A percentile compares a stretch with the other conserved stretches of the same genome.
phyloP scores from a whole-genome alignment of 2,797 vertebrate species.

The Anguilla marmorata region DNA sequence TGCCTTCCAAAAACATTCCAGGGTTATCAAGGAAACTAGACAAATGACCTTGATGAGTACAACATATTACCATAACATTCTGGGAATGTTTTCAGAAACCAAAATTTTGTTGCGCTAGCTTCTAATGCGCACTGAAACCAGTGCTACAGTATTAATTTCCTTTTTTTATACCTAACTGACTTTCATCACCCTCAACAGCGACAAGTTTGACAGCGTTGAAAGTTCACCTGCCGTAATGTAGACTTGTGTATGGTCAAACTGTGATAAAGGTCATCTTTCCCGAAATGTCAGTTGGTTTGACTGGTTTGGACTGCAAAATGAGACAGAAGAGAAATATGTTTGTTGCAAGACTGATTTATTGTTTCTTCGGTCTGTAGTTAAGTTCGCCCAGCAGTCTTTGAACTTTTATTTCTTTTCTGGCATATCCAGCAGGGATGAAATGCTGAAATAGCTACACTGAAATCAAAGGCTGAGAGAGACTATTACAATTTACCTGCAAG shows the following conservation, averaged over 20 bases:
- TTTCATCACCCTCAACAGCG: background rate
- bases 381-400: background rate
- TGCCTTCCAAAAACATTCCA: background rate
- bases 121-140: background rate
- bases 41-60: background rate
- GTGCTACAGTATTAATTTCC: background rate
- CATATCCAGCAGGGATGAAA: background rate
- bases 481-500: background rate
- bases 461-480: background rate
- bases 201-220: background rate
- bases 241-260: background rate
- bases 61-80: background rate
- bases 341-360: background rate
- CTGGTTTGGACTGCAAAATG: background rate
- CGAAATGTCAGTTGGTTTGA: background rate
- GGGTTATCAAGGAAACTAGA: background rate
- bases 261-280: conserved; percentile 6
- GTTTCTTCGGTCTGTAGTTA: background rate
- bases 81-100: background rate
- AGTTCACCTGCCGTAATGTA: background rate
- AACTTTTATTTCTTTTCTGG: background rate
- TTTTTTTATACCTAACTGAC: background rate
- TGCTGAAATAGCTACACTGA: background rate
- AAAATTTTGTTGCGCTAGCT: background rate
- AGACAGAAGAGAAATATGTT: background rate